Evolutionary conservation across 2,888 invertebrate genomes (phyloP), one percentile per base, ranked within the genome.

Genomic region (Pyrochroa serraticornis): DNA sequence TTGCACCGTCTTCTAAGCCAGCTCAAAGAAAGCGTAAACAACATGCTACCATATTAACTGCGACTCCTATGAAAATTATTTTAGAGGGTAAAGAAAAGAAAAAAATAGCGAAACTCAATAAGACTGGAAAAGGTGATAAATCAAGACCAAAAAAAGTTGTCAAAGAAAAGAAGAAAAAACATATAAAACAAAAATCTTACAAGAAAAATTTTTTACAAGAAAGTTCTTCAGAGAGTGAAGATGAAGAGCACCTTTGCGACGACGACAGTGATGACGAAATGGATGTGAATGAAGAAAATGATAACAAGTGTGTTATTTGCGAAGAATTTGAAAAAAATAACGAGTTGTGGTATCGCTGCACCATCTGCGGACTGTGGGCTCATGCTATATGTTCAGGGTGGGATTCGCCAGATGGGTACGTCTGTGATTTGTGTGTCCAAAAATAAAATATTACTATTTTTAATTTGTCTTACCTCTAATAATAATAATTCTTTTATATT

Each of bases 301-400:
- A 47, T 47, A 58, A 59, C 61, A 57, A 56, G 47, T 60, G 62
- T 46, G 33, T 54, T 57, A 54, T 64, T 47, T 60, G 55, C 52
- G 50, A 50, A 58, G 48, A 57, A 60, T 50, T 60, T 38, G 58
- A 56, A 54, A 62, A 32, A 47, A 52, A 55, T 36, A 56, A 62
- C 42, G 61, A 63, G 51, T 34, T 58, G 50, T 56, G 63, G 60
- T 63, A 42, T 41, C 34, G 63, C 45, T 63, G 63, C 37, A 61
- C 53, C 12, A 39, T 42, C 13, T 63, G 57, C 51, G 70, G 66
- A 63, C 56, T 67, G 61, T 72, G 70, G 71, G 59, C 66, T 64
- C 70, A 72, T 60, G 66, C 65, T 57, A 59, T 62, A 59, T 71
- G 69, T 58, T 63, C 67, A 46, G 69, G 66, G 45, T 66, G 67